These are phyloP conservation scores for Epiblema foenella DNA, from an alignment of 2,888 invertebrate species.

Conservation along the genomic window DNA sequence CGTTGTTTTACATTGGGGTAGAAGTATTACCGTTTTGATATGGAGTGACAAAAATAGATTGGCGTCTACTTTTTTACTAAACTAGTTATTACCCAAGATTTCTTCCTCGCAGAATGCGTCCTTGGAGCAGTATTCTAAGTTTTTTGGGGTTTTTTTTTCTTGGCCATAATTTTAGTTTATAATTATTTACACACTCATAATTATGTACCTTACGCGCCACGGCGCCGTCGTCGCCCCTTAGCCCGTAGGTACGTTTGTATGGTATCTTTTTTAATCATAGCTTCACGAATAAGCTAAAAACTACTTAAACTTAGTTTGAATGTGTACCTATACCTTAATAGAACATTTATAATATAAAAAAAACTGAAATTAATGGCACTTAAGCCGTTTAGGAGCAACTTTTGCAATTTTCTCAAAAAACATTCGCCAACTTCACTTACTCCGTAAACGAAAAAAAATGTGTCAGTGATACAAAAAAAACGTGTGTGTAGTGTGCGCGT, in stretches of 20 bases:
- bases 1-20: too few relatives aligned
- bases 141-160: too few relatives aligned
- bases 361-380: too few relatives aligned
- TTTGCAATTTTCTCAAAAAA: background rate
- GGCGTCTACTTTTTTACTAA: too few relatives aligned
- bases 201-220: background rate
- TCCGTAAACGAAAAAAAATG: background rate
- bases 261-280: background rate
- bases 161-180: too few relatives aligned
- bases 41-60: too few relatives aligned
- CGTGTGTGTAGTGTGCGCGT: slow-evolving; percentile 41
- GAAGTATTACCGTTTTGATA: too few relatives aligned
- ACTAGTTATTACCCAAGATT: too few relatives aligned
- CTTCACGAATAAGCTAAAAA: background rate
- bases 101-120: too few relatives aligned
- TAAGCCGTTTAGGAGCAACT: background rate
- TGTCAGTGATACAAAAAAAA: background rate
- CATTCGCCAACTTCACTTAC: slow-evolving; percentile 11
- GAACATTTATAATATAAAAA: too few relatives aligned
- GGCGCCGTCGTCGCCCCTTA: background rate
- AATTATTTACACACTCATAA: background rate
- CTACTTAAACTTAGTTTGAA: background rate
- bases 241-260: background rate
- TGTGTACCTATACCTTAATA: background rate
- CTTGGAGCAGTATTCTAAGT: too few relatives aligned